Conservation (phyloP, 2,797 vertebrate species). For the Trachurus trachurus region DNA sequence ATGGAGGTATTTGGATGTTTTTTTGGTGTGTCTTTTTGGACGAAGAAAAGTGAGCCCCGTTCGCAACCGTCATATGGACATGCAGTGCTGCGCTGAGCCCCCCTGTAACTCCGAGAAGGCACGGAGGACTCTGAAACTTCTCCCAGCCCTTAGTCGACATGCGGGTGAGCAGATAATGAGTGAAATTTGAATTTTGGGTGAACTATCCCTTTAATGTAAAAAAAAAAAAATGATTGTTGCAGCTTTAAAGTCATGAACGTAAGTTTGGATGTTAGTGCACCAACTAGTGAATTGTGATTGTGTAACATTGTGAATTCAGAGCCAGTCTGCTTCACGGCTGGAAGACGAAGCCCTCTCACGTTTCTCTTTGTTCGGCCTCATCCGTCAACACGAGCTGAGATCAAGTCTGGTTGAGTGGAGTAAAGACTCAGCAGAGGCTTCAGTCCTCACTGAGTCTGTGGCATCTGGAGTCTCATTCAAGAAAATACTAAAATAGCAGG, state of each 20-base stretch:
- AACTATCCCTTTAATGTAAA: not conserved
- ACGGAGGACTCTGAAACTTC: too few relatives aligned
- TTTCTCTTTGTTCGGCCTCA: constrained; percentile 10
- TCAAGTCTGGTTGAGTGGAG: not conserved
- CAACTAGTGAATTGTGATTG: not conserved
- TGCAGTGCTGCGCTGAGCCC: too few relatives aligned
- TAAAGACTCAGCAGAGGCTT: constrained; percentile 5
- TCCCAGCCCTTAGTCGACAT: too few relatives aligned
- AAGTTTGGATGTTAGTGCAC: not conserved
- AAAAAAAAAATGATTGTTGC: not conserved
- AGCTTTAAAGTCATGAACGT: constrained; percentile 1
- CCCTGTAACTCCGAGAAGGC: too few relatives aligned
- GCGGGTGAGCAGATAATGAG: too few relatives aligned
- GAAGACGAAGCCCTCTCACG: not conserved
- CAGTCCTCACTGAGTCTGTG: not conserved
- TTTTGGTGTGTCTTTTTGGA: too few relatives aligned
- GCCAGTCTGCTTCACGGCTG: not conserved
- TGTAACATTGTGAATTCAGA: not conserved
- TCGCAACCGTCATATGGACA: too few relatives aligned
- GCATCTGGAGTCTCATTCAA: constrained; percentile 6
- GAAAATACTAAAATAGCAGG: constrained; percentile 38
- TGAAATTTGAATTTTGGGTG: too few relatives aligned
- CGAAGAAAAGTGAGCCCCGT: too few relatives aligned
- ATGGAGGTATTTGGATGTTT: too few relatives aligned
- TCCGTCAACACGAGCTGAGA: not conserved